Base-by-base conservation (phyloP, 2,113 vertebrate genomes). In the Spea bombifrons region DNA sequence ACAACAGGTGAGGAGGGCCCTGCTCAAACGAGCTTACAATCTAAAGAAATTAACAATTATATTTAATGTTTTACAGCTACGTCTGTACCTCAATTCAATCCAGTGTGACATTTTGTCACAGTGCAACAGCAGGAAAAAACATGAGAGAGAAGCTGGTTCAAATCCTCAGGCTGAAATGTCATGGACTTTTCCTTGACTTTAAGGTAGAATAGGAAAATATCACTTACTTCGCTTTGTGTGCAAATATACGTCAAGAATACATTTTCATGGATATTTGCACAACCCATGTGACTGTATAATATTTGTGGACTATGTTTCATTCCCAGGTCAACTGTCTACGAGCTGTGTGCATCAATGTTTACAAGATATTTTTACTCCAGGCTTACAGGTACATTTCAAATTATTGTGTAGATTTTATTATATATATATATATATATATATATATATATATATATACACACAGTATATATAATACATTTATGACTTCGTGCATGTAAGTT, bases 291-390 rank as follows among this genome's bases (percentile, higher is more conserved):
- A 30, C 12, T 53, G 12, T 53, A 53, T 12, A 53, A 53, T 7
- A 8, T 53, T 53, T 53, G 7, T 53, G 52, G 6, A 3, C 12
- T 53, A 12, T 53, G 12, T 8, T 53, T 7, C 49, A 78, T 13
- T 72, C 83, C 59, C 86, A 98, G 96, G 92, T 92, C 75, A 98
- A 96, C 80, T 93, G 91, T 59, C 77, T 93, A n/a, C 90, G 83
- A 81, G 92, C 91, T 0, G 92, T 98, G 47, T 92, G 88, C 78
- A 88, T 89, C 59, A 97, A 95, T 75, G n/a, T 96, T 75, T 96
- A 95, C 88, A 94, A 95, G 86, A 89, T 94, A 78, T 90, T 96
- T 82, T 88, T 97, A 66, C 94, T 98, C 71, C 96, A 98, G 73
- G 96, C 30, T 30, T 30, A 30, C 30, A 30, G 30, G 30, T 30